Conservation (phyloP, 2,888 invertebrate species). For the Cephus spinipes region DNA sequence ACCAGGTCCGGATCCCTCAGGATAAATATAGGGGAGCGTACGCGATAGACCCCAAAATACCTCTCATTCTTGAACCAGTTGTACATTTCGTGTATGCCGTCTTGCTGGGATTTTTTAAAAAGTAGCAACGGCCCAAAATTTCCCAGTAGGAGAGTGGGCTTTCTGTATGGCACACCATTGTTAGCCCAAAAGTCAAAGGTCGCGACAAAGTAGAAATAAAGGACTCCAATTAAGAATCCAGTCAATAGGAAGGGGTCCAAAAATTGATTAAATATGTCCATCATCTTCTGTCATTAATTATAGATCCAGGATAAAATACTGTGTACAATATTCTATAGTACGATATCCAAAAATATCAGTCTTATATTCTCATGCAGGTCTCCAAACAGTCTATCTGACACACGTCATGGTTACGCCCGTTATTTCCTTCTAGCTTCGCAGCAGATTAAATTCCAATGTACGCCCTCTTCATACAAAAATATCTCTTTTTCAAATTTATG, state of each 20-base stretch:
- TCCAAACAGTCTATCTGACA: neutral
- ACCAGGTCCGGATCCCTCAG: slow-evolving; percentile 59
- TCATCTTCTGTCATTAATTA: neutral
- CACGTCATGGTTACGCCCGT: neutral
- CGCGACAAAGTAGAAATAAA: slow-evolving; percentile 54
- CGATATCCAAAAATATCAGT: neutral
- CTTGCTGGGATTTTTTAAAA: slow-evolving; percentile 54
- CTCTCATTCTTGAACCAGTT: slow-evolving; percentile 54
- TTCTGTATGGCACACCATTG: slow-evolving; percentile 51
- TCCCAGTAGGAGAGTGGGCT: slow-evolving; percentile 56
- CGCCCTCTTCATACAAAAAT: neutral
- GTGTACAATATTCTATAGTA: neutral
- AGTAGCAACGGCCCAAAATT: slow-evolving; percentile 53
- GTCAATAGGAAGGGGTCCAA: slow-evolving; percentile 32
- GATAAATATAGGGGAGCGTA: slow-evolving; percentile 55
- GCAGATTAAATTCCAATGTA: neutral
- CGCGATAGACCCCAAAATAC: slow-evolving; percentile 57
- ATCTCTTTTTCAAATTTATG: neutral
- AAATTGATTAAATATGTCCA: slow-evolving; percentile 11
- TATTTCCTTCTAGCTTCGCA: neutral
- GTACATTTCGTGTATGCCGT: slow-evolving; percentile 58
- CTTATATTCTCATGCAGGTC: neutral
- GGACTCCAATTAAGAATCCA: slow-evolving; percentile 30
- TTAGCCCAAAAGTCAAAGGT: slow-evolving; percentile 57
- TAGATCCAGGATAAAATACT: neutral